Conservation (phyloP, 2,888 invertebrate species). For the Amphipyra tragopoginis region DNA sequence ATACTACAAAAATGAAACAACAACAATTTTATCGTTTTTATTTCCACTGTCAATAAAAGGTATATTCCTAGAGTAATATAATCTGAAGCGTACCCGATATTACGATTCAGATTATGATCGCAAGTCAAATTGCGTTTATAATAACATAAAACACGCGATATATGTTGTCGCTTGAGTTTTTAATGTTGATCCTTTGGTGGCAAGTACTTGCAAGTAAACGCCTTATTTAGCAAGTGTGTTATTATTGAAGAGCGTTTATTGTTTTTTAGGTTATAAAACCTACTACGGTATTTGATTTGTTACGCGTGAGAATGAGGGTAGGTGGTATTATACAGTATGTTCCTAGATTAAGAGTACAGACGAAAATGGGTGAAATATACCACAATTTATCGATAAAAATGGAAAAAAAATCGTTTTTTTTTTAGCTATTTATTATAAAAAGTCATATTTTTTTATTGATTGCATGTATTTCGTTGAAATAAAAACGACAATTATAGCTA, state of each 20-base stretch:
- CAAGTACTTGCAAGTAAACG: constrained; percentile 15
- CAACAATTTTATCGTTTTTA: constrained; percentile 13
- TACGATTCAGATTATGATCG: constrained; percentile 52
- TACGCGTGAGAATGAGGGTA: not conserved
- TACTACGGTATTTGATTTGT: constrained; percentile 20
- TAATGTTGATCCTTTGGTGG: constrained; percentile 32
- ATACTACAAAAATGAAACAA: constrained; percentile 9
- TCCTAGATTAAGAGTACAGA: no score
- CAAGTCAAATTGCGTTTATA: constrained; percentile 51
- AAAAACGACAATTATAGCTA: no score
- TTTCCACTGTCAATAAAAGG: constrained; percentile 30
- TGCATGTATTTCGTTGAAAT: no score
- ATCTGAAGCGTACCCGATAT: constrained; percentile 43
- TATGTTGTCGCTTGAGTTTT: constrained; percentile 40
- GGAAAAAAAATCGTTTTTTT: no score
- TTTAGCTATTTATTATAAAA: no score
- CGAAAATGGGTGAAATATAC: no score
- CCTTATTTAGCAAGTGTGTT: constrained; percentile 36
- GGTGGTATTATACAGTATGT: not conserved
- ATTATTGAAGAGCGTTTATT: constrained; percentile 26
- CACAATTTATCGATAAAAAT: no score
- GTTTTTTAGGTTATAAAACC: constrained; percentile 37
- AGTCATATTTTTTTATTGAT: no score
- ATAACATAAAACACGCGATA: constrained; percentile 54
- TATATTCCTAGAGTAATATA: constrained; percentile 27